These are phyloP conservation scores for Meloidogyne chitwoodi DNA, from an alignment of 1,140 invertebrate genomes.

Conservation along the genomic window DNA sequence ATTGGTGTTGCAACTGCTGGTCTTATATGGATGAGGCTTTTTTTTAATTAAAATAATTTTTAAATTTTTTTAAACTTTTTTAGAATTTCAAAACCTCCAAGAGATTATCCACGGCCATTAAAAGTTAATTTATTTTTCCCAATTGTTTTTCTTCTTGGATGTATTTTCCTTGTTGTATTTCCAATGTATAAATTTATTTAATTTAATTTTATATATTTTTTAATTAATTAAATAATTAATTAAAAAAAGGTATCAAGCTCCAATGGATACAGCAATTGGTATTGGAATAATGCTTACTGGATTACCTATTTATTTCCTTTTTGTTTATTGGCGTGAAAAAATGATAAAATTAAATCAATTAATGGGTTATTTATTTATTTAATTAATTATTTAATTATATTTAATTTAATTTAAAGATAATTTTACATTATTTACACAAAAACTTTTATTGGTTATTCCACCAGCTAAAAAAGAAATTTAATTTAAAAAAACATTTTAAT, in stretches of 20 bases:
- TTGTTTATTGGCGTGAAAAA: slow-evolving; percentile 63
- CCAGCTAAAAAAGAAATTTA: slow-evolving; percentile 28
- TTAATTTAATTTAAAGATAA: slow-evolving; percentile 34
- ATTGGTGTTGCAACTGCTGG: slow-evolving; percentile 91
- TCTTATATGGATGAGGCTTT: slow-evolving; percentile 78
- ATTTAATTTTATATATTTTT: neutral
- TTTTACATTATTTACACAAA: slow-evolving; percentile 38
- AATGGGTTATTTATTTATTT: slow-evolving; percentile 30
- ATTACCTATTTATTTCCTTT: slow-evolving; percentile 78
- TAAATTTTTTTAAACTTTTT: slow-evolving; percentile 22
- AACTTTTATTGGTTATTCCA: slow-evolving; percentile 36
- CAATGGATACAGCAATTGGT: slow-evolving; percentile 83
- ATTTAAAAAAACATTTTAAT: too few relatives aligned
- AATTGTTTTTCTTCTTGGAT: slow-evolving; percentile 81
- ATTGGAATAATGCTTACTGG: slow-evolving; percentile 78
- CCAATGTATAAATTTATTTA: slow-evolving; percentile 69
- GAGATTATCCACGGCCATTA: slow-evolving; percentile 43
- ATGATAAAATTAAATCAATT: slow-evolving; percentile 23
- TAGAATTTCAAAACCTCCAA: slow-evolving; percentile 35
- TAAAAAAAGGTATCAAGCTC: slow-evolving; percentile 69
- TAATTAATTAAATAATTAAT: neutral
- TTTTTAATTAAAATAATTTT: slow-evolving; percentile 10
- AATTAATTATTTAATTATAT: neutral
- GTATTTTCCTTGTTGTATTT: slow-evolving; percentile 86
- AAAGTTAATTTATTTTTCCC: slow-evolving; percentile 69